Evolutionary conservation across 2,113 vertebrate genomes (phyloP).

Genomic region (Coptodon bakossiorum): DNA sequence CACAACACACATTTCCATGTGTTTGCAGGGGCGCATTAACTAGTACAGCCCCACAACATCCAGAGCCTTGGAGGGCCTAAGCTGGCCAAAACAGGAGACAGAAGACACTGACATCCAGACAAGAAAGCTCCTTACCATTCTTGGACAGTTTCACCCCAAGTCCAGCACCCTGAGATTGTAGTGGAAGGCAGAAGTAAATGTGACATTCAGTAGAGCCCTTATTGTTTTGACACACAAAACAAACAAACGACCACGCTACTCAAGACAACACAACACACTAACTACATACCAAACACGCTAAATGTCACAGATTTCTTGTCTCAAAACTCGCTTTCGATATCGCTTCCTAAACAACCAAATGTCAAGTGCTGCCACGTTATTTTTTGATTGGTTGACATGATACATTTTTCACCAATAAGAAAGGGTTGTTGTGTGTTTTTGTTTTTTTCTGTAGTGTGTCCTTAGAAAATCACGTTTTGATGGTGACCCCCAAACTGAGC

Average conservation of each 20-base stretch:
- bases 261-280: not conserved
- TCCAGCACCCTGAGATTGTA: not conserved
- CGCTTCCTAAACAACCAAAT: fast-evolving
- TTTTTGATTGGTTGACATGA: fast-evolving
- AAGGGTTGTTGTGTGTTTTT: not conserved
- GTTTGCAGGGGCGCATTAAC: not conserved
- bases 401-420: not conserved
- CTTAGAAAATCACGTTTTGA: not conserved
- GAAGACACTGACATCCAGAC: not conserved
- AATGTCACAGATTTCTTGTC: not conserved
- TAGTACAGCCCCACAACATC: not conserved
- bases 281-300: not conserved
- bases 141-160: not conserved
- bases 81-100: not conserved
- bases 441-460: not conserved
- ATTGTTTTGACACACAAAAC: not conserved
- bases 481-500: fast-evolving
- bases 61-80: not conserved
- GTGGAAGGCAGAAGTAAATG: not conserved
- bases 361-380: fast-evolving
- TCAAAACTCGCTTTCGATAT: not conserved
- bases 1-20: not conserved
- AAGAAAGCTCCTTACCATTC: fast-evolving
- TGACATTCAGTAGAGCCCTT: not conserved
- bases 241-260: fast-evolving